phyloP scores from a whole-genome alignment of 2,113 vertebrate genomes.

The Atrichornis clamosus region DNA sequence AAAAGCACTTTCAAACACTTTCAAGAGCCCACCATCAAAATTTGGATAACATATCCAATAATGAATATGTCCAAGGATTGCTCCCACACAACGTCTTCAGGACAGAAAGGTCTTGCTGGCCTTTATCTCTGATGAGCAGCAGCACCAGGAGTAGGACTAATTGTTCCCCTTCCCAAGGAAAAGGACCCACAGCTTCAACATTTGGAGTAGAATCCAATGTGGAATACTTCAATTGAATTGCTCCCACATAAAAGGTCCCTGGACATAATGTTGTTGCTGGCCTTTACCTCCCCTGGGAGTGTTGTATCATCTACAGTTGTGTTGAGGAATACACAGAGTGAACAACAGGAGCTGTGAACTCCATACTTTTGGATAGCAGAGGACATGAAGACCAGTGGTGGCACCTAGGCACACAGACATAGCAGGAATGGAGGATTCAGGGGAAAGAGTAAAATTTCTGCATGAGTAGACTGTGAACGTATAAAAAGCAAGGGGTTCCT shows the following conservation, averaged over 20 bases:
- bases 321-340: not conserved
- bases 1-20: not conserved
- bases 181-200: not conserved
- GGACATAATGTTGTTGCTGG: not conserved
- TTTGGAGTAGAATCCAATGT: not conserved
- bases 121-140: not conserved
- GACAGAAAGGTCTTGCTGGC: not conserved
- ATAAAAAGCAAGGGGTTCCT: not conserved
- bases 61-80: not conserved
- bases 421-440: not conserved
- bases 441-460: not conserved
- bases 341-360: not conserved
- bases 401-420: not conserved
- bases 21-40: not conserved
- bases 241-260: not conserved
- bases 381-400: not conserved
- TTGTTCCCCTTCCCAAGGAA: not conserved
- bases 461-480: not conserved
- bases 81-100: not conserved
- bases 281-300: not conserved
- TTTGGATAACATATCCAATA: not conserved
- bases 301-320: not conserved
- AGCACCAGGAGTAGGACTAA: not conserved
- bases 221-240: not conserved
- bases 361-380: not conserved